phyloP scores from a whole-genome alignment of 2,888 invertebrate genomes.

The Eucriotettix oculatus region DNA sequence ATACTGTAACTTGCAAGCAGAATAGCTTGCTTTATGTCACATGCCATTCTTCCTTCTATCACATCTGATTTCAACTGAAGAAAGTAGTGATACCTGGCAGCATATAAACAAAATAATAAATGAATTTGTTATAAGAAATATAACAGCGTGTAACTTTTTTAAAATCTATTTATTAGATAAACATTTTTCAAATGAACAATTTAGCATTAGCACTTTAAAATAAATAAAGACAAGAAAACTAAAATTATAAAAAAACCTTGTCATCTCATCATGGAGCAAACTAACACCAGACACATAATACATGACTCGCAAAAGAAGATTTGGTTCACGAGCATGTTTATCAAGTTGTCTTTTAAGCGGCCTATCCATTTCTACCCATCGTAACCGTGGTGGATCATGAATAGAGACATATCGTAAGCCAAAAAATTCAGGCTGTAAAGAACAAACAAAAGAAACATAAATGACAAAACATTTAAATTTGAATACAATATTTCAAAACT shows the following conservation, averaged over 20 bases:
- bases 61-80: conserved; percentile 89
- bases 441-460: conserved; percentile 1
- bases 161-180: neutral
- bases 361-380: conserved; percentile 89
- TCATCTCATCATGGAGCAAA: conserved; percentile 80
- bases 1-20: conserved; percentile 84
- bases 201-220: no score
- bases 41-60: conserved; percentile 78
- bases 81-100: conserved; percentile 73
- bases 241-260: conserved; percentile 37
- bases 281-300: conserved; percentile 85
- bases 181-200: neutral
- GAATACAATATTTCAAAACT: neutral
- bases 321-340: conserved; percentile 74
- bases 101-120: neutral
- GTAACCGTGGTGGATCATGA: conserved; percentile 33
- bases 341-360: conserved; percentile 89
- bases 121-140: neutral
- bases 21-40: conserved; percentile 81
- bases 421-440: conserved; percentile 64
- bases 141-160: neutral
- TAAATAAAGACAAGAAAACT: no score
- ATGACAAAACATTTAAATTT: neutral
- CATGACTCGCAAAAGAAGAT: conserved; percentile 80
- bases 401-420: conserved; percentile 69